Percentiles rank a stretch among this genome's conserved stretches.
Evolutionary conservation across 2,113 vertebrate species (phyloP).

Genomic region (Charadrius vociferus): DNA sequence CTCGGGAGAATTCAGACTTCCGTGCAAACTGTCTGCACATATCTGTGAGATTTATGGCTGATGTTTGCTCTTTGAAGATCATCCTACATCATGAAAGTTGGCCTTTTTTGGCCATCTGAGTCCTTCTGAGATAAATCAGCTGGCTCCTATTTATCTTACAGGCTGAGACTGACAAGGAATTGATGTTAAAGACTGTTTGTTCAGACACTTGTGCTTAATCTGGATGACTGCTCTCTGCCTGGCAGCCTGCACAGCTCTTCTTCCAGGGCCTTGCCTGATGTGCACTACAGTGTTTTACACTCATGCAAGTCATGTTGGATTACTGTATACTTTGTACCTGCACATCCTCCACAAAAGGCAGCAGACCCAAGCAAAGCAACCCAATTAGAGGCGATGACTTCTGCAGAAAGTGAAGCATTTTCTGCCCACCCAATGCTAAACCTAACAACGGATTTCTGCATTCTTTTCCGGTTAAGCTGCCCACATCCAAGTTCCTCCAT

Average conservation of each 20-base stretch:
- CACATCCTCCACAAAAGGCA: fast-evolving
- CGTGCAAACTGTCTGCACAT: background rate
- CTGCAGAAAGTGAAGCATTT: background rate
- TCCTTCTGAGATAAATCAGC: background rate
- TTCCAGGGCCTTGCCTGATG: background rate
- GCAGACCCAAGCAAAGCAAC: background rate
- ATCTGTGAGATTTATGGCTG: background rate
- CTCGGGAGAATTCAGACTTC: background rate
- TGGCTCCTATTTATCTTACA: background rate
- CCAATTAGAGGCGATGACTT: fast-evolving
- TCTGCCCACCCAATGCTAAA: background rate
- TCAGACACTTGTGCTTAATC: background rate
- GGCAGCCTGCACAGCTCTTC: background rate
- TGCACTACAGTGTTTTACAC: background rate
- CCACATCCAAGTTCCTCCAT: background rate
- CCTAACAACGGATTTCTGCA: background rate
- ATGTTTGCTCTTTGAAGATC: background rate
- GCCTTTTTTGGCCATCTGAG: background rate
- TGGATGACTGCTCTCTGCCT: background rate
- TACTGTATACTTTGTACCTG: fast-evolving
- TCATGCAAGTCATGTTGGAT: fast-evolving
- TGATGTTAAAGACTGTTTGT: background rate
- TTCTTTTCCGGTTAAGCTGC: background rate
- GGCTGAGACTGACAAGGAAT: background rate
- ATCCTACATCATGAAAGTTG: background rate